Percentiles rank a stretch among this genome's conserved stretches.
phyloP scores from a whole-genome alignment of 1,140 invertebrate species.

The Hestina assimilis region DNA sequence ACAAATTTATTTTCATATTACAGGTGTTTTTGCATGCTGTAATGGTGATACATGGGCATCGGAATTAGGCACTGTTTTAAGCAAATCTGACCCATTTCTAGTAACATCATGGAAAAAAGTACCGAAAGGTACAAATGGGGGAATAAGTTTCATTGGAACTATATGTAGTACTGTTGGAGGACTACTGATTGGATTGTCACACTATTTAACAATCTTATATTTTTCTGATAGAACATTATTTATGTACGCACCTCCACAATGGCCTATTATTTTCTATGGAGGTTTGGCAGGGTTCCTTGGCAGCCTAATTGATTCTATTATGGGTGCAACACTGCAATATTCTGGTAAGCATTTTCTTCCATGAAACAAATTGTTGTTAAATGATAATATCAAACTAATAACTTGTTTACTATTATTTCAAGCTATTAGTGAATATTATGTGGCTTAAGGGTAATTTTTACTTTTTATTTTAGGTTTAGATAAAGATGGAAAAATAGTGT shows the following conservation, averaged over 20 bases:
- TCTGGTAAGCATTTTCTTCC: constrained; percentile 82
- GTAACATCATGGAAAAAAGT: constrained; percentile 88
- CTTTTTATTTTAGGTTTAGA: constrained; percentile 82
- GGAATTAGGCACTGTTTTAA: constrained; percentile 90
- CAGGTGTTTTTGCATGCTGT: constrained; percentile 87
- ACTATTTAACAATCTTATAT: constrained; percentile 85
- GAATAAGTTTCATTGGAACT: constrained; percentile 85
- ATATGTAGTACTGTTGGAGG: constrained; percentile 87
- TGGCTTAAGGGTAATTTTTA: no score
- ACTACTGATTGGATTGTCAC: constrained; percentile 84
- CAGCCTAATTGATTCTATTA: constrained; percentile 89
- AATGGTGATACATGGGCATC: constrained; percentile 96
- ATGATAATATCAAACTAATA: no score
- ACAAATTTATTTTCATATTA: constrained; percentile 25
- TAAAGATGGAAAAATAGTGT: constrained; percentile 85
- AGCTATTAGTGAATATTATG: no score
- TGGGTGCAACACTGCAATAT: constrained; percentile 92
- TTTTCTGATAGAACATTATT: constrained; percentile 81
- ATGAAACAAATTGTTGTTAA: no score
- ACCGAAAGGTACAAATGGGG: constrained; percentile 92
- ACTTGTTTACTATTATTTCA: no score
- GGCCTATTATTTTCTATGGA: constrained; percentile 88
- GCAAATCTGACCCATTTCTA: constrained; percentile 83
- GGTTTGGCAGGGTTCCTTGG: constrained; percentile 87
- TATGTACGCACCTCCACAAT: constrained; percentile 85